Conservation (phyloP, 2,113 vertebrate species). For the Maccullochella peelii region DNA sequence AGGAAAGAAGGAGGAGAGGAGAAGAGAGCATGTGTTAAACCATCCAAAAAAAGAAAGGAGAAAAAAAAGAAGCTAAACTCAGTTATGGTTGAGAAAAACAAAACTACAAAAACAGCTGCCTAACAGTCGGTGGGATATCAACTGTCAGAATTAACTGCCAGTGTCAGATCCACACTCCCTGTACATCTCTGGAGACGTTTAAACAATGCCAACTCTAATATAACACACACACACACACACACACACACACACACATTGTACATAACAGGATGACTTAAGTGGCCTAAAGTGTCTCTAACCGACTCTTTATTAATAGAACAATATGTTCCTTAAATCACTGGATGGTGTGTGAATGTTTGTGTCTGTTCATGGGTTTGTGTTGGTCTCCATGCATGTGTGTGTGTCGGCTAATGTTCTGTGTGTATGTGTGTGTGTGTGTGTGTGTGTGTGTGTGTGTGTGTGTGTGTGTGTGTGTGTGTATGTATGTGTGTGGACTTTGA, state of each 20-base stretch:
- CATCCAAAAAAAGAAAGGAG: slow-evolving; percentile 25
- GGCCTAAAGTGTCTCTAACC: slow-evolving; percentile 41
- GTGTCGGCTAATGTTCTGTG: neutral
- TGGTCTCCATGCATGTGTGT: neutral
- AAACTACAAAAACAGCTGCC: slow-evolving; percentile 73
- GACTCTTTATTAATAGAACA: slow-evolving; percentile 61
- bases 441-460: neutral
- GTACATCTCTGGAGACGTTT: slow-evolving; percentile 73
- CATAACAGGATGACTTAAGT: slow-evolving; percentile 47
- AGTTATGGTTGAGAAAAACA: slow-evolving; percentile 65
- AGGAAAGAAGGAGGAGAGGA: slow-evolving; percentile 6
- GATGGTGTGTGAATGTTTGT: slow-evolving; percentile 8
- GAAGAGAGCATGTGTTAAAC: slow-evolving; percentile 35
- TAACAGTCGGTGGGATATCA: slow-evolving; percentile 74
- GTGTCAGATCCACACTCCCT: slow-evolving; percentile 62
- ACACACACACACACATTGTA: slow-evolving; percentile 14
- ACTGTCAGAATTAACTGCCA: slow-evolving; percentile 81
- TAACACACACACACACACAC: slow-evolving; percentile 40
- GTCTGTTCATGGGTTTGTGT: slow-evolving; percentile 8
- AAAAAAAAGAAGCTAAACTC: slow-evolving; percentile 18
- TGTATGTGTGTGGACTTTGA: neutral
- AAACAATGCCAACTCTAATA: slow-evolving; percentile 58
- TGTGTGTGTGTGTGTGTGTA: slow-evolving; percentile 1
- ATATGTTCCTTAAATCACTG: slow-evolving; percentile 15
- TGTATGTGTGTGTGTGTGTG: slow-evolving; percentile 2